A percentile compares a stretch with the other conserved stretches of the same genome.
phyloP scores from a whole-genome alignment of 2,797 vertebrate species.

The Discoglossus pictus region DNA sequence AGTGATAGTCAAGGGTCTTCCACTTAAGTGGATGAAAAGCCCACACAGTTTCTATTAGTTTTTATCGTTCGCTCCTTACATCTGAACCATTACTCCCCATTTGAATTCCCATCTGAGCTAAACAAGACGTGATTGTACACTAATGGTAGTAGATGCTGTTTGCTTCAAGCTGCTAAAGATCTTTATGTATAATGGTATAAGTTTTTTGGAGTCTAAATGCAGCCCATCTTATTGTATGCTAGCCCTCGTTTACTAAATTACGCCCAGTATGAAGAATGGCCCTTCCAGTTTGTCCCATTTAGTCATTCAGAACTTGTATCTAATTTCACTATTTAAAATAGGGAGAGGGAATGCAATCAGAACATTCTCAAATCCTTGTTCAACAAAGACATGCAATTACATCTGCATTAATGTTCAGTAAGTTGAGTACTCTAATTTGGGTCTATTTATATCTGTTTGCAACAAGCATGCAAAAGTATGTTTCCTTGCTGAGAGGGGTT shows the following conservation, averaged over 20 bases:
- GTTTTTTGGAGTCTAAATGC: no score
- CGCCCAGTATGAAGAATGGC: neutral
- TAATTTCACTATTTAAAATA: constrained; percentile 22
- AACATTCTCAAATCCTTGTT: neutral
- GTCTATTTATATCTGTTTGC: constrained; percentile 7
- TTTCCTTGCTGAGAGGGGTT: neutral
- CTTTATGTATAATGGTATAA: constrained; percentile 13
- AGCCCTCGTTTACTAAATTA: neutral
- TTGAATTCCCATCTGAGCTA: constrained; percentile 32
- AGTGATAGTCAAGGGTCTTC: constrained; percentile 37
- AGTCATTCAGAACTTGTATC: constrained; percentile 1
- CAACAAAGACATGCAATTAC: neutral
- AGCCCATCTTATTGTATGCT: no score
- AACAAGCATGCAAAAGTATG: neutral
- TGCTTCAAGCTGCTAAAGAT: constrained; percentile 2
- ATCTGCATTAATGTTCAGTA: constrained; percentile 10
- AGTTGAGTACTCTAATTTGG: neutral
- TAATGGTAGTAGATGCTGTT: constrained; percentile 32
- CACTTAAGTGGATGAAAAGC: constrained; percentile 32
- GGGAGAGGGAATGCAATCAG: constrained; percentile 21
- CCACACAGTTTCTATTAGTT: constrained; percentile 11
- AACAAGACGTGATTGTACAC: constrained; percentile 34
- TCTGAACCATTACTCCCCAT: constrained; percentile 28
- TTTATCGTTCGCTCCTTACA: constrained; percentile 15
- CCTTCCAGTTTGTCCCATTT: neutral